Base-by-base conservation (phyloP, 2,888 invertebrate species). In the Brachyptera risi region DNA sequence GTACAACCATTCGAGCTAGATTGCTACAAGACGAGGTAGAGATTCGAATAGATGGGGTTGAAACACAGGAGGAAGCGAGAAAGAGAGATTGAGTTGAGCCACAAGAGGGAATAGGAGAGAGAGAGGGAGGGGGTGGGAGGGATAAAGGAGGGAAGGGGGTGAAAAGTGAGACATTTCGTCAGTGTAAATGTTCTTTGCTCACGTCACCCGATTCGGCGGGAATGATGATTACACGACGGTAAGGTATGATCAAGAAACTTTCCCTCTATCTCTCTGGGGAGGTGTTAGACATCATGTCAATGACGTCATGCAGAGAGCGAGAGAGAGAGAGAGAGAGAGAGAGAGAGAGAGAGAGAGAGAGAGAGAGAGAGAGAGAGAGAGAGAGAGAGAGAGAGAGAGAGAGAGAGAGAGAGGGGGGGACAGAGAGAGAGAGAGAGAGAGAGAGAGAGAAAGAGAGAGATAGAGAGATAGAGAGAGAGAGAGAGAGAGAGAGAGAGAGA, bases 191-290 rank as follows among this genome's bases (percentile, higher is more conserved):
- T 44, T 40, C 56, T 17, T 37, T 19, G n/a, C 42, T 56, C n/a
- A 56, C 62, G 49, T 58, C 58, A 58, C 56, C 42, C 56, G 38
- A 42, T 62, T 59, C 59, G 49, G 44, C 56, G 47, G 59, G 59
- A 59, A 56, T 59, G 62, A 49, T 62, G 62, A 62, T 62, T 62
- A 62, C 40, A 59, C 62, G 59, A 42, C 37, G 37, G n/a, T n/a
- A n/a, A 59, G 59, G 62, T 38, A 59, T 59, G 62, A 62, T 62
- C 56, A 62, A 56, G 62, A 62, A 62, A 54, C 38, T 62, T 62
- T 56, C 56, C 21, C 19, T 21, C 58, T 9, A n/a, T 26, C 56
- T 27, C 61, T 51, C 57, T 13, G 27, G 58, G 49, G 61, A 51
- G 58, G 38, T 35, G 61, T 61, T 54, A 54, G 37, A 31, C 37